Evolutionary conservation across 2,797 vertebrate genomes (phyloP), one percentile per base, ranked within the genome.

Genomic region (Knipowitschia caucasica): DNA sequence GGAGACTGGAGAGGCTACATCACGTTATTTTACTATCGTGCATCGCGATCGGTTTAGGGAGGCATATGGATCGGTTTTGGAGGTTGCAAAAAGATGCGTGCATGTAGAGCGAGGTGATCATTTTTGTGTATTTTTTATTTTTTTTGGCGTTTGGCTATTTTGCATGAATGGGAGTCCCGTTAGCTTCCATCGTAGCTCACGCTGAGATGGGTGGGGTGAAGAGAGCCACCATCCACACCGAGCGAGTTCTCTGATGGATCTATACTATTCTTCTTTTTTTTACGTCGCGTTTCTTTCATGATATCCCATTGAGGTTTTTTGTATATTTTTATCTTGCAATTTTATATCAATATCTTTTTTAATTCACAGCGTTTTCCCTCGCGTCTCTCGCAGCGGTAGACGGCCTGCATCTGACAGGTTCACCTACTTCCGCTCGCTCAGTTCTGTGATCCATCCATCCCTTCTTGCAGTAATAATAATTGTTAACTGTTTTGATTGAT

Each of bases 161-260:
- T n/a, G n/a, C 65, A 69, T 81, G 75, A 75, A 78, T 61, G 80
- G 79, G 77, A 77, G 70, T 59, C 64, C 85, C 81, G 83, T 80
- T 87, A 79, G 82, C 77, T 69, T 54, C 79, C 79, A 72, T 45
- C 81, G 82, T 77, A 62, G 82, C 75, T 69, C 78, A 30, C 70
- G n/a, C 67, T 30, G 70, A 75, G 71, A 83, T 87, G 89, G 88
- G 87, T 89, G 88, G 88, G 88, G 89, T 78, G 84, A 80, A 64
- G 63, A 69, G 69, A 75, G 82, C 59, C 66, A 81, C 59, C 66
- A 52, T 56, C 44, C 61, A 45, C 67, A 64, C 73, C 57, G n/a
- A 64, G 75, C 82, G 68, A 82, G 80, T 81, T 75, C 81, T 62
- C 56, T 1, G 69, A 52, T 58, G 74, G 27, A 42, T 42, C 57